Conservation (phyloP, 1,140 invertebrate genomes). For the Zaprionus gabonicus region DNA sequence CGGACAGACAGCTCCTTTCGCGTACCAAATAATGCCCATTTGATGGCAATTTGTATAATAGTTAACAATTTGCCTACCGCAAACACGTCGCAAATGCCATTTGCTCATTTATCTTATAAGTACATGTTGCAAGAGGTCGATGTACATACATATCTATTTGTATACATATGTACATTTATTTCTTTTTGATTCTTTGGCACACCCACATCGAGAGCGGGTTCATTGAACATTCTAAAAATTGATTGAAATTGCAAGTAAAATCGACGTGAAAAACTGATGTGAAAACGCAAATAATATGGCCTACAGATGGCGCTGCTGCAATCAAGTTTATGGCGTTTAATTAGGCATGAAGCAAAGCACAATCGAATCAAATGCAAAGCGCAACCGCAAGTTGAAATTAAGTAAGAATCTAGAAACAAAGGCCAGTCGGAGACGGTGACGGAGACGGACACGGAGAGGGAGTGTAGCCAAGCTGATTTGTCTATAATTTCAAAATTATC, state of each 20-base stretch:
- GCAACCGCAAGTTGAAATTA: conserved; percentile 63
- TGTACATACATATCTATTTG: conserved; percentile 10
- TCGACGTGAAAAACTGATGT: conserved; percentile 32
- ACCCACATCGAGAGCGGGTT: conserved; percentile 30
- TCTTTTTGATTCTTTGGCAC: conserved; percentile 19
- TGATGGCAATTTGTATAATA: conserved; percentile 46
- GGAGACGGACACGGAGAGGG: too few relatives aligned
- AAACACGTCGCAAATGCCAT: conserved; percentile 43
- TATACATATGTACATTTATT: conserved; percentile 3
- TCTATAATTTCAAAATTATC: conserved; percentile 61
- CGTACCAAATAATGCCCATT: conserved; percentile 19
- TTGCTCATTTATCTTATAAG: conserved; percentile 42
- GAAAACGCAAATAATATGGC: conserved; percentile 52
- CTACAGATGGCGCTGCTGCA: conserved; percentile 33
- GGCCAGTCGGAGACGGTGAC: conserved; percentile 13
- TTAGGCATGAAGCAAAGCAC: conserved; percentile 64
- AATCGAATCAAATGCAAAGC: conserved; percentile 60
- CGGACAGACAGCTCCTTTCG: conserved; percentile 30
- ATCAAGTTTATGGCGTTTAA: conserved; percentile 58
- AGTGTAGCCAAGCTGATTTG: conserved; percentile 20
- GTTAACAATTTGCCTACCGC: conserved; percentile 39
- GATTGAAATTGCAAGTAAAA: conserved; percentile 6
- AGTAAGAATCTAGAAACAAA: conserved; percentile 58
- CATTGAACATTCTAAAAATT: conserved; percentile 45
- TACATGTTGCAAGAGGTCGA: conserved; percentile 24